Evolutionary conservation across 37 sponge, comb jelly and placozoan genomes (phyloP).

Genomic region (Aphrocallistes beatrix): DNA sequence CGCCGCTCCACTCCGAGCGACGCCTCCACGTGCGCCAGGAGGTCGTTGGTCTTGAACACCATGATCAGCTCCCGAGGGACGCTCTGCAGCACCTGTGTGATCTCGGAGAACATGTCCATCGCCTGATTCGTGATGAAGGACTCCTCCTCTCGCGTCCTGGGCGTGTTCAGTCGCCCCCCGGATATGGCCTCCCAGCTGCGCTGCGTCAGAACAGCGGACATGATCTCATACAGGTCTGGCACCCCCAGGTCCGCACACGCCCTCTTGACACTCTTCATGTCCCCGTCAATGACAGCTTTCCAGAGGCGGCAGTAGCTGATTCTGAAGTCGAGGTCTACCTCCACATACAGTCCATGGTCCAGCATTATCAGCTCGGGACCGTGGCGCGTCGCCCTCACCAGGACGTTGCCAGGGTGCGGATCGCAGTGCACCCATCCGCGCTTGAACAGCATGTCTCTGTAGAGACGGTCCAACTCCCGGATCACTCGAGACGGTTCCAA

Average conservation of each 20-base stretch:
- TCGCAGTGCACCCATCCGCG: constrained; percentile 89
- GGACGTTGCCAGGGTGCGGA: constrained; percentile 91
- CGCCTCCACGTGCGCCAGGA: constrained; percentile 63
- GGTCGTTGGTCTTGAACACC: constrained; percentile 89
- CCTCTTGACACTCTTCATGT: constrained; percentile 39
- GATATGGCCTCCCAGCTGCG: constrained; percentile 71
- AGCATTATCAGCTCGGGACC: constrained; percentile 62
- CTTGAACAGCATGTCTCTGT: constrained; percentile 85
- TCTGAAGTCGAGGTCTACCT: constrained; percentile 60
- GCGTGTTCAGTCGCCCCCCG: constrained; percentile 27
- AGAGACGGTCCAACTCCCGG: constrained; percentile 53
- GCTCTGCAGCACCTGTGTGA: constrained; percentile 61
- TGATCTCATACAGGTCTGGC: constrained; percentile 59
- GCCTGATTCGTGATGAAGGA: constrained; percentile 21
- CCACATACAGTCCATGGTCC: constrained; percentile 68
- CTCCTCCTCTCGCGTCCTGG: constrained; percentile 32
- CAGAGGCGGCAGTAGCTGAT: constrained; percentile 81
- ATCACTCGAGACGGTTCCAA: not conserved
- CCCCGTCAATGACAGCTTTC: constrained; percentile 59
- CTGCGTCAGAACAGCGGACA: constrained; percentile 78
- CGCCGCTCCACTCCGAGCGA: constrained; percentile 27
- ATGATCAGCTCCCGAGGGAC: constrained; percentile 79
- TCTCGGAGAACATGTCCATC: constrained; percentile 27
- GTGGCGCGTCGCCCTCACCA: constrained; percentile 31
- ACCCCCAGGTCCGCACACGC: constrained; percentile 55